Conservation (phyloP, 2,113 vertebrate genomes). For the Halcyon malimbica region DNA sequence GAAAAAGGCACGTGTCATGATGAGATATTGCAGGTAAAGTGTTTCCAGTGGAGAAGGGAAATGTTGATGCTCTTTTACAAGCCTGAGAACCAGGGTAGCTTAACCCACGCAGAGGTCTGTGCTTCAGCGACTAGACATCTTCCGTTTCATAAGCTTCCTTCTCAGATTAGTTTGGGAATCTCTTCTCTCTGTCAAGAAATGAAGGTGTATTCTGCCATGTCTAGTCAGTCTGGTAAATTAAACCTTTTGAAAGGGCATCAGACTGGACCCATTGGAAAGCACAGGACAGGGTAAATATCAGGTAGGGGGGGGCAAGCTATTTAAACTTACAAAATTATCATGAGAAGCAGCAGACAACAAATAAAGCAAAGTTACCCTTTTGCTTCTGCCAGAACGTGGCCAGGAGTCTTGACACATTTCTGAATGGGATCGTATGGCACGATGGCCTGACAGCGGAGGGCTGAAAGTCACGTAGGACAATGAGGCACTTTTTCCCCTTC, state of each 20-base stretch:
- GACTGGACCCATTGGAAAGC: not conserved
- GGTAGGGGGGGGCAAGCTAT: not conserved
- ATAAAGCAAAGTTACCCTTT: constrained; percentile 13
- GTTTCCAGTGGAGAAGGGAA: constrained; percentile 45
- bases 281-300: not conserved
- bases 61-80: not conserved
- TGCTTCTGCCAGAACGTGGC: not conserved
- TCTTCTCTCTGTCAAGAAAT: not conserved
- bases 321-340: not conserved
- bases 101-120: not conserved
- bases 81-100: not conserved
- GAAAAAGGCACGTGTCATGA: not conserved
- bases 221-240: not conserved
- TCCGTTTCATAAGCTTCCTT: not conserved
- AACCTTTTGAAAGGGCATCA: not conserved
- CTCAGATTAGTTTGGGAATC: not conserved
- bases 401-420: constrained; percentile 2
- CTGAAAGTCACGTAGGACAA: not conserved
- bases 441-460: not conserved
- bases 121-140: not conserved
- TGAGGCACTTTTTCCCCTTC: not conserved
- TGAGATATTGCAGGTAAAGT: not conserved
- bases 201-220: not conserved
- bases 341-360: not conserved
- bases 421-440: not conserved